Evolutionary conservation across 2,797 vertebrate genomes (phyloP).

Genomic region (Poecilia wingei): DNA sequence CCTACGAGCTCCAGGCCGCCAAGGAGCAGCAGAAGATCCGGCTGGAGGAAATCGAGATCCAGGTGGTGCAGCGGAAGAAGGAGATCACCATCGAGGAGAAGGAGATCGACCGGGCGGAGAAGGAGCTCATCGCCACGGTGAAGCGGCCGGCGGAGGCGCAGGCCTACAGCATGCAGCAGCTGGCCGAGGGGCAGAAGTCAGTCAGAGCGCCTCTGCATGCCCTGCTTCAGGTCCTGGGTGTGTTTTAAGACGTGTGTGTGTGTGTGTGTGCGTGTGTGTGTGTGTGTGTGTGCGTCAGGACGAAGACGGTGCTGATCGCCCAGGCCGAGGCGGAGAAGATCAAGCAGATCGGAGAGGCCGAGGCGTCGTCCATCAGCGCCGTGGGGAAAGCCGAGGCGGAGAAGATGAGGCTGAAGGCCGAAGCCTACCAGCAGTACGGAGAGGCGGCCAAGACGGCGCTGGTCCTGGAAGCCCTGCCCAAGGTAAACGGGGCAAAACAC

Average conservation of each 20-base stretch:
- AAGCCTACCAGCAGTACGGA: slow-evolving; percentile 91
- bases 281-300: slow-evolving; percentile 68
- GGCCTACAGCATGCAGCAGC: slow-evolving; percentile 86
- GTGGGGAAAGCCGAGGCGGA: slow-evolving; percentile 93
- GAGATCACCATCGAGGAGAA: slow-evolving; percentile 89
- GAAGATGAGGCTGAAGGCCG: slow-evolving; percentile 93
- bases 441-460: slow-evolving; percentile 91
- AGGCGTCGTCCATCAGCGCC: slow-evolving; percentile 88
- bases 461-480: slow-evolving; percentile 91
- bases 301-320: slow-evolving; percentile 88
- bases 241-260: neutral
- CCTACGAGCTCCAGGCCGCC: slow-evolving; percentile 93
- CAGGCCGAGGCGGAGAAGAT: slow-evolving; percentile 95
- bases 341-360: slow-evolving; percentile 88
- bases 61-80: slow-evolving; percentile 90
- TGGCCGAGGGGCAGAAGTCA: slow-evolving; percentile 89
- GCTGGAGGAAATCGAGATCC: slow-evolving; percentile 89
- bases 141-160: slow-evolving; percentile 90
- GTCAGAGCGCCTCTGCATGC: slow-evolving; percentile 38
- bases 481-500: slow-evolving; percentile 73
- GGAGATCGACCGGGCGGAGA: slow-evolving; percentile 86
- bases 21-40: slow-evolving; percentile 93
- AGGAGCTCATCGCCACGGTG: slow-evolving; percentile 85
- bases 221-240: neutral
- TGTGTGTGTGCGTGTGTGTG: too few species aligned